Base-by-base conservation (phyloP, 1,140 invertebrate species). In the Bombus turneri region DNA sequence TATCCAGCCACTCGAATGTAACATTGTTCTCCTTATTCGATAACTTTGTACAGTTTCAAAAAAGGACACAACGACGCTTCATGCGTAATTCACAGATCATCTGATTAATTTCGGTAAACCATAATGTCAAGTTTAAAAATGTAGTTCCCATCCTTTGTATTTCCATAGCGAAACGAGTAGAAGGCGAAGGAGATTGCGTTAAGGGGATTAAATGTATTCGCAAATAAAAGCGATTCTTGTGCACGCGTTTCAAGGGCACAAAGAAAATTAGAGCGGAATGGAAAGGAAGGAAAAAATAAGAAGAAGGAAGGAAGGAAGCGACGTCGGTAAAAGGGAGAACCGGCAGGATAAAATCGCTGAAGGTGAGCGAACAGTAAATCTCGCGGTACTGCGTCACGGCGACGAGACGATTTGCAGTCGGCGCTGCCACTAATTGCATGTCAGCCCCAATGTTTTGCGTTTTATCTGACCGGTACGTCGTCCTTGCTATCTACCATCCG, bases 401-500 rank as follows among this genome's bases (percentile, higher is more conserved):
- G 78, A 90, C 81, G 75, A 81, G 66, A 86, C 88, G 78, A 90
- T 89, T 89, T 89, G 85, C 81, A 89, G 68, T 81, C 80, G 84
- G 57, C 85, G 66, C 64, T 87, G 85, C 86, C 39, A 89, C 88
- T 90, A 90, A 90, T 90, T 90, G 89, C 88, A 72, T 81, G 86
- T 90, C 85, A 87, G 78, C 78, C 64, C 47, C 73, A 82, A 89
- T 82, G 88, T 90, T 89, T 90, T 85, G 88, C 88, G 64, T 89
- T 90, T 90, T 90, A 90, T 90, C 82, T 90, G 86, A 87, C 81
- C 74, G 43, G n/a, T 59, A n/a, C 41, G 86, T 66, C 73, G 81
- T 53, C 64, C 22, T 71, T 72, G 34, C 78, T 85, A 90, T 89
- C 86, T 85, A 79, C 68, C 69, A 79, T 66, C 88, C 89, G 78